Evolutionary conservation across 2,888 invertebrate genomes (phyloP).

Genomic region (Drosophila paranaensis): DNA sequence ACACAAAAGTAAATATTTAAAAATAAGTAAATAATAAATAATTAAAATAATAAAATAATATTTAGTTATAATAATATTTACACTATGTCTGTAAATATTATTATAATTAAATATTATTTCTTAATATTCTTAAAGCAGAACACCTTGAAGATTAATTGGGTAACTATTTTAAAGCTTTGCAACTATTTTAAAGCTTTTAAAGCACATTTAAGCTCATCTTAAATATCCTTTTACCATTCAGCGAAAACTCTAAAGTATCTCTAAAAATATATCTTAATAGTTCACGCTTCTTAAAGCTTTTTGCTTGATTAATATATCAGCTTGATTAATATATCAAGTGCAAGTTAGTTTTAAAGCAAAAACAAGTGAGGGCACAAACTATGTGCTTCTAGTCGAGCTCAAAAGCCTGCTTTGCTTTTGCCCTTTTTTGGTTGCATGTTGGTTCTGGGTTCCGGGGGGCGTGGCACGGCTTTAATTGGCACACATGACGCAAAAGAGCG

Average conservation of each 20-base stretch:
- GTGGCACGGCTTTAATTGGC: conserved; percentile 73
- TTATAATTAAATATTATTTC: no score
- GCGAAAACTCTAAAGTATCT: neutral
- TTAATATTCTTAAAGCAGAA: no score
- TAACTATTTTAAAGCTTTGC: no score
- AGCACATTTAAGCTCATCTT: neutral
- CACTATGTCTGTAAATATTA: no score
- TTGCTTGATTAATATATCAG: neutral
- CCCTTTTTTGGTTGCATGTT: conserved; percentile 23
- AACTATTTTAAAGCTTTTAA: neutral
- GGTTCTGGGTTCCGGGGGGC: conserved; percentile 30
- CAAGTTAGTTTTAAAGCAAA: neutral
- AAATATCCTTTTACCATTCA: neutral
- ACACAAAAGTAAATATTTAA: no score
- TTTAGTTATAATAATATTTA: no score
- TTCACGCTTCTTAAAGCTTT: neutral
- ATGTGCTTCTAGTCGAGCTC: conserved; percentile 9
- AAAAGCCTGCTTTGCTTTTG: neutral
- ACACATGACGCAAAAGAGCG: conserved; percentile 68
- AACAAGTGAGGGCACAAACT: conserved; percentile 5
- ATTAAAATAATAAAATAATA: no score
- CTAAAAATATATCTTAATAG: neutral
- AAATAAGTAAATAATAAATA: no score
- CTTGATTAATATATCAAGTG: neutral
- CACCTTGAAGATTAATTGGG: no score